These are phyloP conservation scores for Dioctria rufipes DNA, from an alignment of 2,888 invertebrate species.

Conservation along the genomic window DNA sequence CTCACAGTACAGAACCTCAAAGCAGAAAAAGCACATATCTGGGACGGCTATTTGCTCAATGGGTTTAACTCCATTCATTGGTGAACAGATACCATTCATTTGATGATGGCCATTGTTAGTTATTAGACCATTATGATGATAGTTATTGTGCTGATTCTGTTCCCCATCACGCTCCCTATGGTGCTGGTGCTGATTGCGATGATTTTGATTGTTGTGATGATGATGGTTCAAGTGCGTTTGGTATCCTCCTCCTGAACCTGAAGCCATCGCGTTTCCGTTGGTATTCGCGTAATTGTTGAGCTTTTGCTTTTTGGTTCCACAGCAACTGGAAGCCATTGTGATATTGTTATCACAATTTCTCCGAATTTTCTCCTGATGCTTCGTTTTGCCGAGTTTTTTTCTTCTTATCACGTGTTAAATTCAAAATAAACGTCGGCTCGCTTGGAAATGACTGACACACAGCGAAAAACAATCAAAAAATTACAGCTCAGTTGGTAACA, in stretches of 20 bases:
- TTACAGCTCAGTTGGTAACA: slow-evolving; percentile 27
- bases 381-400: slow-evolving; percentile 30
- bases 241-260: slow-evolving; percentile 14
- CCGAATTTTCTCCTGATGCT: slow-evolving; percentile 37
- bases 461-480: slow-evolving; percentile 12
- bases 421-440: slow-evolving; percentile 16
- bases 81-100: slow-evolving; percentile 32
- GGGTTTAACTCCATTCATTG: slow-evolving; percentile 62
- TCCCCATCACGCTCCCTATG: slow-evolving; percentile 26
- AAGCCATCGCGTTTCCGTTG: slow-evolving; percentile 52
- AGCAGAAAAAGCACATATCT: slow-evolving; percentile 99
- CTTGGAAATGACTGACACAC: not conserved
- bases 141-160: slow-evolving; percentile 2
- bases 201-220: slow-evolving; percentile 30
- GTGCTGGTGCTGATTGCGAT: slow-evolving; percentile 13
- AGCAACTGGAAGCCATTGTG: slow-evolving; percentile 89
- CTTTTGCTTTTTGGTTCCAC: slow-evolving; percentile 94
- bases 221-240: slow-evolving; percentile 26
- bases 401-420: slow-evolving; percentile 23
- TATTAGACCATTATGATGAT: slow-evolving; percentile 10
- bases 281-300: slow-evolving; percentile 75
- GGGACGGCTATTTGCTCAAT: slow-evolving; percentile 81
- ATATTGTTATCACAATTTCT: slow-evolving; percentile 60
- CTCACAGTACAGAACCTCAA: slow-evolving; percentile 97
- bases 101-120: slow-evolving; percentile 42